Evolutionary conservation across 1,140 invertebrate species (phyloP), one percentile per base, ranked within the genome.

Genomic region (Polypedilum vanderplanki): DNA sequence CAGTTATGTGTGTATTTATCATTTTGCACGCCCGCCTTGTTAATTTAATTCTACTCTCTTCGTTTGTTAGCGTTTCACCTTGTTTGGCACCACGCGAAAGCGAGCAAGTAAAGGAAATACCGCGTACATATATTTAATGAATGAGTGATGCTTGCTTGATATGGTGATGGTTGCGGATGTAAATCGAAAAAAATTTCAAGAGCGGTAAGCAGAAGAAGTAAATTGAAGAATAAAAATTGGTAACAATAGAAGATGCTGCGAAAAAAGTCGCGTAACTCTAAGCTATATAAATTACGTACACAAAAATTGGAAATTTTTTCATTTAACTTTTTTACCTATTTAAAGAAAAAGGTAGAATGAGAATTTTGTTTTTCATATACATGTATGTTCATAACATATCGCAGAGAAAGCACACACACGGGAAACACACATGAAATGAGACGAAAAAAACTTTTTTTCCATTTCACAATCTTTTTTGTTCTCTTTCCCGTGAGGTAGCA

Each of bases 21-120:
- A 57, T 57, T 57, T 57, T 57, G 12, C n/a, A 57, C 46, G 46
- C 46, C 46, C n/a, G 24, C n/a, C 46, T 57, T 57, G 46, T 57
- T 57, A 57, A 57, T 57, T 57, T 57, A n/a, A 57, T 57, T 57
- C 46, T 57, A 3, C 8, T n/a, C 5, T 33, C 24, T 33, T 57
- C n/a, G 46, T 15, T 57, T 9, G 10, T n/a, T 57, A 8, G 10
- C 10, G 4, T 57, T 12, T 57, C 12, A 12, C 46, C n/a, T n/a
- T 57, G 46, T 57, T 57, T 57, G 10, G 4, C 15, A n/a, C 12
- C 12, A 57, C 8, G 8, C 41, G 8, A n/a, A 57, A 15, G 15
- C 10, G 12, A 12, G 46, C 46, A n/a, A 9, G 8, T 46, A 46
- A 15, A 46, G 15, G 41, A 46, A 46, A 15, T 46, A 12, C 2